These are phyloP conservation scores for Falcunculus frontatus DNA, from an alignment of 2,113 vertebrate genomes.

Conservation along the genomic window DNA sequence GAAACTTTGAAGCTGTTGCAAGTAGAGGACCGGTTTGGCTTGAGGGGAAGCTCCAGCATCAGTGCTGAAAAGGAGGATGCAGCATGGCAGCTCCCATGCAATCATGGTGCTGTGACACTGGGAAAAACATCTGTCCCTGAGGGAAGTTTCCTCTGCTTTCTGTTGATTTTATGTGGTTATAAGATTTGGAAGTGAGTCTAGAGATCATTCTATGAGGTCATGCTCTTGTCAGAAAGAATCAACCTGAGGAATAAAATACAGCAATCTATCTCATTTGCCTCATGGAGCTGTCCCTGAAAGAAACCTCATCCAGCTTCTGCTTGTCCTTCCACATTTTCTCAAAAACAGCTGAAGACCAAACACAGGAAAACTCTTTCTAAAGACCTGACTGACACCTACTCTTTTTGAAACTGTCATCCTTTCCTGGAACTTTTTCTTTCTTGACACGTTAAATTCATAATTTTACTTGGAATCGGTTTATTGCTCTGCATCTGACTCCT, in stretches of 20 bases:
- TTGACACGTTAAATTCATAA: neutral
- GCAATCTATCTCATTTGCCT: neutral
- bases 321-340: neutral
- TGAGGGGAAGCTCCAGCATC: neutral
- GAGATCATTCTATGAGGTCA: neutral
- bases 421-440: neutral
- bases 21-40: neutral
- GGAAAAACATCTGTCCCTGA: neutral
- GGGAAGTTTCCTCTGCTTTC: neutral
- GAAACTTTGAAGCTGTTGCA: neutral
- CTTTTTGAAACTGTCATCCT: neutral
- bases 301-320: neutral
- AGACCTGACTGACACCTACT: neutral
- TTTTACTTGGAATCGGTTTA: neutral
- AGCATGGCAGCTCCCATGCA: rapidly evolving
- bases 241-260: neutral
- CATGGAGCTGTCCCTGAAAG: neutral
- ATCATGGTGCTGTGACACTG: neutral
- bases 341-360: neutral
- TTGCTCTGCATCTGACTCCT: neutral
- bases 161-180: neutral
- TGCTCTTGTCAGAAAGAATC: neutral
- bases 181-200: neutral
- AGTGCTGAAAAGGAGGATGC: neutral
- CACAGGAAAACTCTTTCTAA: neutral